Evolutionary conservation across 2,113 vertebrate genomes (phyloP), one percentile per base, ranked within the genome.

Genomic region (Ciconia boyciana): DNA sequence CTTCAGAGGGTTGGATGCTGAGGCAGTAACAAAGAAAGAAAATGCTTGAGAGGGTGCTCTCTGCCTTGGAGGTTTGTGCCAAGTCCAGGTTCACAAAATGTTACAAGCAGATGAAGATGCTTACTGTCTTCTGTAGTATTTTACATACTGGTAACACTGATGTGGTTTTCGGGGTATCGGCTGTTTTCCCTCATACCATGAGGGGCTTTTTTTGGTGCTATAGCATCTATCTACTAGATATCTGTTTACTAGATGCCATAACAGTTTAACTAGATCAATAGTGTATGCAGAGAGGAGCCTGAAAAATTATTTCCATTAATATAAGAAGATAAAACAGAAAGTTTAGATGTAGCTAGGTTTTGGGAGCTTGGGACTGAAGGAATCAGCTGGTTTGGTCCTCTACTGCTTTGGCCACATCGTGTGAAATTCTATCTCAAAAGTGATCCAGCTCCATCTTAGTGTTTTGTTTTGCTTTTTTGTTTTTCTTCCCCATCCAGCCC

Each of bases 91-190:
- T 89, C 39, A 66, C 8, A 72, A 62, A 76, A 44, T 16, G 5
- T 29, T 68, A 17, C 13, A 48, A 36, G 36, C 29, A 70, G 22
- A 17, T 78, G 34, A 78, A 61, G 8, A 19, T 36, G 19, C 32
- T 48, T 39, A 7, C 25, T 80, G 34, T 1, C 16, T 84, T 80
- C 52, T 77, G 15, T 44, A 32, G 43, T 11, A 29, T 68, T 79
- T 80, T 43, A 44, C 14, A 15, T 52, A 5, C 4, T 57, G 48
- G 11, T 7, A 62, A 70, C 9, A 31, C 36, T 9, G 12, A 49
- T 44, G 24, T 0, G 0, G 5, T 28, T 61, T 87, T 90, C 34
- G 34, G 15, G 4, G 2, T 54, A 9, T 32, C 1, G 2, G 1
- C 12, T 46, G 8, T 49, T 87, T 87, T 90, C n/a, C 13, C 10